These are phyloP conservation scores for Aplocera efformata DNA, from an alignment of 2,888 invertebrate genomes.

Conservation along the genomic window DNA sequence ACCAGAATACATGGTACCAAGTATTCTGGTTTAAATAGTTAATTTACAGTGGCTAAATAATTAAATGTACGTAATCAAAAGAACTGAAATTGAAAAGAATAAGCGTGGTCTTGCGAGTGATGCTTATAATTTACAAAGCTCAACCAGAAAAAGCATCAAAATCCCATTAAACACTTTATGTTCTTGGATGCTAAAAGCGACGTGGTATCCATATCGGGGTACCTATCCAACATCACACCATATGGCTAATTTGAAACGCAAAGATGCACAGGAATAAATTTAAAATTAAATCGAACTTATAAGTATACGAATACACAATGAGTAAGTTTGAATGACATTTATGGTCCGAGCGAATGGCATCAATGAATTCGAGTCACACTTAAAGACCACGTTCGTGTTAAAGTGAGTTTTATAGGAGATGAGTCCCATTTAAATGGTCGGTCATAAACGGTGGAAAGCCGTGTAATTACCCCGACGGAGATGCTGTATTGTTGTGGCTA, in stretches of 20 bases:
- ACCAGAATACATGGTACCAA: too few species aligned
- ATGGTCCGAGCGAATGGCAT: conserved; percentile 34
- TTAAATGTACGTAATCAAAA: too few species aligned
- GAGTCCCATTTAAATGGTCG: conserved; percentile 44
- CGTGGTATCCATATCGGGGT: too few species aligned
- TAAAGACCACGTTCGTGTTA: conserved; percentile 35
- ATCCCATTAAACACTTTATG: too few species aligned
- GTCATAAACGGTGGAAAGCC: conserved; percentile 42
- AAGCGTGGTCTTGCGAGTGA: too few species aligned
- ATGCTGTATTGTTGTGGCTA: conserved; percentile 49
- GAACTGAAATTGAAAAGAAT: too few species aligned
- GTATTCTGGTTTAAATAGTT: too few species aligned
- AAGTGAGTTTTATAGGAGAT: conserved; percentile 49
- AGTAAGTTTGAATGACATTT: conserved; percentile 32
- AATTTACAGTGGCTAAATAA: too few species aligned
- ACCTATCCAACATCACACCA: too few species aligned
- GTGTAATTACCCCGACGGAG: conserved; percentile 44
- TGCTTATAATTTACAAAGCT: too few species aligned
- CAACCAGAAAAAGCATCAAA: too few species aligned
- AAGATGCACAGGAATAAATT: not conserved
- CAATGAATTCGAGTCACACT: conserved; percentile 38
- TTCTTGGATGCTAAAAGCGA: too few species aligned
- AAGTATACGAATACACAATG: not conserved
- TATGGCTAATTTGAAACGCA: not conserved
- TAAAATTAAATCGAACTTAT: conserved; percentile 1